Conservation (phyloP, 2,797 vertebrate genomes). For the Astyanax mexicanus region DNA sequence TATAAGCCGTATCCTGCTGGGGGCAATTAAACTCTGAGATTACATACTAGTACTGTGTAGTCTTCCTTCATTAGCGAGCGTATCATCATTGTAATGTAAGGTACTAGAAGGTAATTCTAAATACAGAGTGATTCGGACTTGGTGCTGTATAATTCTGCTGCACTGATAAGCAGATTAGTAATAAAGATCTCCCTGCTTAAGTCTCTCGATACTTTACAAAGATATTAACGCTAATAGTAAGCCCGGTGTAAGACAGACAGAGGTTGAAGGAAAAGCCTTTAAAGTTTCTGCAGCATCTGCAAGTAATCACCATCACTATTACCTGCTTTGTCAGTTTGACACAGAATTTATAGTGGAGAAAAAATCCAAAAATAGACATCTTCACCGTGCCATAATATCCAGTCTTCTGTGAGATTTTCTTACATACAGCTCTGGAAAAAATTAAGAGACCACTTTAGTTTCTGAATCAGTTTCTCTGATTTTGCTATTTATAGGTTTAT, state of each 20-base stretch:
- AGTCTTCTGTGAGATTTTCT: background rate
- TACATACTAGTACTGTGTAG: background rate
- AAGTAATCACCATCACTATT: background rate
- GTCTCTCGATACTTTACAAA: background rate
- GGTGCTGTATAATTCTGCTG: background rate
- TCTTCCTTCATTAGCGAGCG: background rate
- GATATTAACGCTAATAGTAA: background rate
- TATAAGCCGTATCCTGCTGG: background rate
- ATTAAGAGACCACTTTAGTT: too few relatives aligned
- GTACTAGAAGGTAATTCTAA: background rate
- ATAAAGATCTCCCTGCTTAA: background rate
- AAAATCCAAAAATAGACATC: background rate
- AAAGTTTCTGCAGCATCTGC: background rate
- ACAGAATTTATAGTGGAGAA: background rate
- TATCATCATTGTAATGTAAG: background rate
- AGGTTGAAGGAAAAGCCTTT: background rate
- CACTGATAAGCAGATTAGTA: constrained; percentile 1
- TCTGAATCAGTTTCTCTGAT: too few relatives aligned
- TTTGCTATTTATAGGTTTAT: too few relatives aligned
- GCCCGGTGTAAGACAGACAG: background rate
- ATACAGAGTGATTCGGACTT: background rate
- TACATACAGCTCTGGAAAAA: background rate
- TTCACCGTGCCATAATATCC: background rate
- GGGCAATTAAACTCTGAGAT: background rate
- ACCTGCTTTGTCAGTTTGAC: background rate